Percentiles rank a stretch among this genome's conserved stretches.
phyloP scores from a whole-genome alignment of 2,888 invertebrate genomes.

The Phorcus lineatus region DNA sequence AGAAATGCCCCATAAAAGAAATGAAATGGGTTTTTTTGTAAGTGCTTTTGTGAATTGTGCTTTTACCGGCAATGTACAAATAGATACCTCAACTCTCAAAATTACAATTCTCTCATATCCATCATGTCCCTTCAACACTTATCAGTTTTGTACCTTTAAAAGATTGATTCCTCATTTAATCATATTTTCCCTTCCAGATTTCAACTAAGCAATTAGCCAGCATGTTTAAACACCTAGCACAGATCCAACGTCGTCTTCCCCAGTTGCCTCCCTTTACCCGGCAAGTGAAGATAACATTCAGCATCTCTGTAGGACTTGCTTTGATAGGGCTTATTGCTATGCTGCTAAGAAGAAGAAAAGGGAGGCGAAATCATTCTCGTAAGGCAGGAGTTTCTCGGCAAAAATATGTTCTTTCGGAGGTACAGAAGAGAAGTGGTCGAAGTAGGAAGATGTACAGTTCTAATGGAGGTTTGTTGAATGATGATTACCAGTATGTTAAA shows the following conservation, averaged over 20 bases:
- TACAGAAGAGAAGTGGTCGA: neutral
- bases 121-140: too few species aligned
- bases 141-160: too few species aligned
- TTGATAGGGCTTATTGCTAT: slow-evolving; percentile 89
- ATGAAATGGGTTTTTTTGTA: too few species aligned
- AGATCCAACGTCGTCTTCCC: slow-evolving; percentile 37
- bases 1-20: too few species aligned
- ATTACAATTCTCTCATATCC: too few species aligned
- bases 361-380: slow-evolving; percentile 42
- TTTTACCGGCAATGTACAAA: too few species aligned
- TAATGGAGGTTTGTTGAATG: slow-evolving; percentile 54
- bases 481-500: too few species aligned
- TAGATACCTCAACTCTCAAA: too few species aligned
- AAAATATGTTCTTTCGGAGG: slow-evolving; percentile 35
- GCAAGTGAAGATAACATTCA: slow-evolving; percentile 82
- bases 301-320: slow-evolving; percentile 86
- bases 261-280: slow-evolving; percentile 51
- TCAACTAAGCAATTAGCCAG: neutral
- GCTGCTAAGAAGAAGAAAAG: slow-evolving; percentile 76
- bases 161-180: too few species aligned
- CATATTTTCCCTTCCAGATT: too few species aligned
- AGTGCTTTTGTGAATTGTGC: too few species aligned
- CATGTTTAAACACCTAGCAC: slow-evolving; percentile 42
- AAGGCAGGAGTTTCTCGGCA: slow-evolving; percentile 36
- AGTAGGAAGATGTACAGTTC: slow-evolving; percentile 31